Percentiles rank a stretch among this genome's conserved stretches.
These are phyloP conservation scores for Hylyphantes graminicola DNA, from an alignment of 1,140 invertebrate genomes.

Conservation along the genomic window DNA sequence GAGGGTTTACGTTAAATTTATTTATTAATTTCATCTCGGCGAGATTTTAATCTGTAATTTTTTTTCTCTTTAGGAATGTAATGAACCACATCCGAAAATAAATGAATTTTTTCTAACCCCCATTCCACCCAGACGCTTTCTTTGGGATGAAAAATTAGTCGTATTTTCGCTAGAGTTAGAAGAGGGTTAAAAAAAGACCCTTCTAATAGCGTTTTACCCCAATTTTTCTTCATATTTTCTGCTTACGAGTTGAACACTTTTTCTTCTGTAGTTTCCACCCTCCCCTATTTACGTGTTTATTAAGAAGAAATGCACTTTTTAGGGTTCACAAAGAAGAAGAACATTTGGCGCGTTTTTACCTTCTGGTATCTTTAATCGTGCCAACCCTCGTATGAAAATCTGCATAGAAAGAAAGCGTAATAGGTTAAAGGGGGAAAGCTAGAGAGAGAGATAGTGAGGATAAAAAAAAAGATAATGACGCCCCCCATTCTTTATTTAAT, in stretches of 20 bases:
- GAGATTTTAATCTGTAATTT: conserved; percentile 53
- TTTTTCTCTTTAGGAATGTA: conserved; percentile 41
- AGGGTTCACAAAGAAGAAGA: conserved; percentile 41
- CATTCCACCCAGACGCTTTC: conserved; percentile 7
- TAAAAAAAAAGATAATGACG: conserved; percentile 3
- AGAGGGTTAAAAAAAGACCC: conserved; percentile 26
- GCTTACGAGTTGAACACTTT: conserved; percentile 57
- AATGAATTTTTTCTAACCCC: conserved; percentile 54
- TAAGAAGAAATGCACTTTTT: conserved; percentile 36
- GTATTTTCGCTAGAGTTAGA: conserved; percentile 31
- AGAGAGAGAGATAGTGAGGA: not conserved
- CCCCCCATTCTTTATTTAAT: conserved; percentile 57
- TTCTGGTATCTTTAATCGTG: not conserved
- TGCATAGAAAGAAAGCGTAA: conserved; percentile 48
- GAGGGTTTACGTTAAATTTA: conserved; percentile 56
- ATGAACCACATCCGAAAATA: conserved; percentile 53
- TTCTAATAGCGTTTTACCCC: conserved; percentile 57
- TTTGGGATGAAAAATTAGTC: conserved; percentile 52
- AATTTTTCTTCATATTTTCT: conserved; percentile 60
- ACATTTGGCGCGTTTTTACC: conserved; percentile 1
- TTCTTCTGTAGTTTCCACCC: conserved; percentile 42
- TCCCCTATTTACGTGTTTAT: conserved; percentile 50
- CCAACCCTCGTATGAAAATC: not conserved
- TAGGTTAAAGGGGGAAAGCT: conserved; percentile 7
- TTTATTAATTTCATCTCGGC: conserved; percentile 58